These are phyloP conservation scores for Heliconius ismenius DNA, from an alignment of 2,888 invertebrate genomes.

Conservation along the genomic window DNA sequence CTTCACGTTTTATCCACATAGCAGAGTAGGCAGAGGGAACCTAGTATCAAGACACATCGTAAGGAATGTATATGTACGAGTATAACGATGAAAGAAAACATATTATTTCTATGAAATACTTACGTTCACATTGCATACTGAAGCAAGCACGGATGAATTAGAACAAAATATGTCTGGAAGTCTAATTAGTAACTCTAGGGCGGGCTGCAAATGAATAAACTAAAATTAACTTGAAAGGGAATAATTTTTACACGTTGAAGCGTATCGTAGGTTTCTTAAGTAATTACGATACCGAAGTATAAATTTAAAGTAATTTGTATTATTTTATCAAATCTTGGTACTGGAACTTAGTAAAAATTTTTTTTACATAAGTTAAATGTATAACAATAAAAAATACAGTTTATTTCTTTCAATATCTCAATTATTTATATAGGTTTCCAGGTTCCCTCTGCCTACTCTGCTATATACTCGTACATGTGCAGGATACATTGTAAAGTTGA, in stretches of 20 bases:
- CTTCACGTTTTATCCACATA: background rate
- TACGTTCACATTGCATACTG: background rate
- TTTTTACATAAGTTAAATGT: too few relatives aligned
- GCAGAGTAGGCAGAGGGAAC: background rate
- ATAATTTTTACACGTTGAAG: constrained; percentile 13
- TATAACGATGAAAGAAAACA: too few relatives aligned
- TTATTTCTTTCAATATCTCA: too few relatives aligned
- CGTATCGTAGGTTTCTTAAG: background rate
- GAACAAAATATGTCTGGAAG: constrained; percentile 35
- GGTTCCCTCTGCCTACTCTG: too few relatives aligned
- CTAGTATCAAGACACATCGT: background rate
- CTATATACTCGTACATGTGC: too few relatives aligned
- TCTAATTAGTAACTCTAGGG: constrained; percentile 53
- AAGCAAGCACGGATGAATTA: constrained; percentile 27
- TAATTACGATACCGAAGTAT: background rate
- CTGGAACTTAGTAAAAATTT: too few relatives aligned
- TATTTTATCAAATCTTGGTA: background rate
- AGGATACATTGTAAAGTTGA: too few relatives aligned
- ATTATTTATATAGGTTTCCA: too few relatives aligned
- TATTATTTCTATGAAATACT: constrained; percentile 3
- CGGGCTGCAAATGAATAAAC: constrained; percentile 63
- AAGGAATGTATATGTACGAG: too few relatives aligned
- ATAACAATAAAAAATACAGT: too few relatives aligned
- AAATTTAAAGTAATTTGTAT: background rate
- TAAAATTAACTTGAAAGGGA: constrained; percentile 55